Percentiles rank a stretch among this genome's conserved stretches.
These are phyloP conservation scores for Propithecus coquereli DNA, from an alignment of 2,113 vertebrate species.

Conservation along the genomic window DNA sequence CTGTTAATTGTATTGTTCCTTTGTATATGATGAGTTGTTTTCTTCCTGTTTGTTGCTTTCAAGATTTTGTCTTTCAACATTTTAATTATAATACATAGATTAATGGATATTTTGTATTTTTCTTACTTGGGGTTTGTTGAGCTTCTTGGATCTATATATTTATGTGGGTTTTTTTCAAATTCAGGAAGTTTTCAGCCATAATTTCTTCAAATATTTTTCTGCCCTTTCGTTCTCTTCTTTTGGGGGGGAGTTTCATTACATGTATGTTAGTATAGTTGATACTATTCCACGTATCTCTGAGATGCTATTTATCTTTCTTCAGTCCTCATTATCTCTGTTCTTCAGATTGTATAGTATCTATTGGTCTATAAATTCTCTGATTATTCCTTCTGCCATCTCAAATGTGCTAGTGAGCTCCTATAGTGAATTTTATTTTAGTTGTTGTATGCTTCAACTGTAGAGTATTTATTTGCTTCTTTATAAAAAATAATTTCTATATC, in stretches of 20 bases:
- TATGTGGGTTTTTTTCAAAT: background rate
- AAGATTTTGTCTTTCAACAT: background rate
- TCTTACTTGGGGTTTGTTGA: background rate
- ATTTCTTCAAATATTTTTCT: background rate
- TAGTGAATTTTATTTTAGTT: slow-evolving; percentile 3
- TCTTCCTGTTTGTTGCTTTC: background rate
- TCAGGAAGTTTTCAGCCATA: background rate
- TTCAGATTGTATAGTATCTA: background rate
- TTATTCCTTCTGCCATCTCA: background rate
- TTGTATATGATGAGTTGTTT: background rate
- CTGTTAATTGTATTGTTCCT: background rate
- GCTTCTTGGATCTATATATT: background rate
- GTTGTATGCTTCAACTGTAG: background rate
- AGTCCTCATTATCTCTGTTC: background rate
- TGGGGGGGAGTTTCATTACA: background rate
- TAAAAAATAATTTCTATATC: background rate
- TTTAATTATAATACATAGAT: background rate
- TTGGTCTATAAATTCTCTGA: background rate
- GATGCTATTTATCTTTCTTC: background rate
- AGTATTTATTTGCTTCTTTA: background rate
- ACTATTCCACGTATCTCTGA: background rate
- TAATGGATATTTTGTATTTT: background rate
- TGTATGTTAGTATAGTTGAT: background rate
- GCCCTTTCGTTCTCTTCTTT: background rate
- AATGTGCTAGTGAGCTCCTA: background rate